Evolutionary conservation across 2,888 invertebrate genomes (phyloP).

Genomic region (Oasisia sp.): DNA sequence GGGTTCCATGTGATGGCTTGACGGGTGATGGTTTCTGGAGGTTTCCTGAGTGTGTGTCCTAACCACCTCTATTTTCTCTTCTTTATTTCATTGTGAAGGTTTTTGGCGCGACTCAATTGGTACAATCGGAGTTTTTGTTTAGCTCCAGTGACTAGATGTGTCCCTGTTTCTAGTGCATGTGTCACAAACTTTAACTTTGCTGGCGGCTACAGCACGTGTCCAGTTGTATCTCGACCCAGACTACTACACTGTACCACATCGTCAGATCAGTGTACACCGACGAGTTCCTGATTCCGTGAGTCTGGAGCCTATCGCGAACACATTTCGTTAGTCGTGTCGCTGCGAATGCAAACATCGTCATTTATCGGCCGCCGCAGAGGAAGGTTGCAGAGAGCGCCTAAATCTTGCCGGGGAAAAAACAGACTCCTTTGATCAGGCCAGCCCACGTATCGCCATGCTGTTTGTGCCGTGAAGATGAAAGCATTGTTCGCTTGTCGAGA

Average conservation of each 20-base stretch:
- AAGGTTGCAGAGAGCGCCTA: not conserved
- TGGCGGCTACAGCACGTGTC: not conserved
- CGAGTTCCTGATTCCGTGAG: not conserved
- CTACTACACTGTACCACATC: not conserved
- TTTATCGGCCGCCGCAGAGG: not conserved
- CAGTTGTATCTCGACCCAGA: not conserved
- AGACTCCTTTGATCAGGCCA: not conserved
- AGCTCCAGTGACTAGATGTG: too few relatives aligned
- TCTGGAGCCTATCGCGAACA: not conserved
- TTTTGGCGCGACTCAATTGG: too few relatives aligned
- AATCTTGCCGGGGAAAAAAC: not conserved
- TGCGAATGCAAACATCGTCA: not conserved
- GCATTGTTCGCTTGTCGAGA: not conserved
- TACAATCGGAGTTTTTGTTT: too few relatives aligned
- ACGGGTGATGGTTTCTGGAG: too few relatives aligned
- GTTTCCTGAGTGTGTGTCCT: too few relatives aligned
- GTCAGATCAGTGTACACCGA: not conserved
- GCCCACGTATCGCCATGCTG: not conserved
- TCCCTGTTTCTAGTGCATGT: not conserved
- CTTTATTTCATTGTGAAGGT: too few relatives aligned
- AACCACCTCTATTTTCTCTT: too few relatives aligned
- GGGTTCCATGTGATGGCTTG: too few relatives aligned
- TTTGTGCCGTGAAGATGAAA: not conserved
- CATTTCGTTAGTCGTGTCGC: not conserved
- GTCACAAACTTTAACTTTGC: not conserved